Evolutionary conservation across 92 coral and sea anemone species (phyloP), one percentile per base, ranked within the genome.

Genomic region (Phenganax marumi): DNA sequence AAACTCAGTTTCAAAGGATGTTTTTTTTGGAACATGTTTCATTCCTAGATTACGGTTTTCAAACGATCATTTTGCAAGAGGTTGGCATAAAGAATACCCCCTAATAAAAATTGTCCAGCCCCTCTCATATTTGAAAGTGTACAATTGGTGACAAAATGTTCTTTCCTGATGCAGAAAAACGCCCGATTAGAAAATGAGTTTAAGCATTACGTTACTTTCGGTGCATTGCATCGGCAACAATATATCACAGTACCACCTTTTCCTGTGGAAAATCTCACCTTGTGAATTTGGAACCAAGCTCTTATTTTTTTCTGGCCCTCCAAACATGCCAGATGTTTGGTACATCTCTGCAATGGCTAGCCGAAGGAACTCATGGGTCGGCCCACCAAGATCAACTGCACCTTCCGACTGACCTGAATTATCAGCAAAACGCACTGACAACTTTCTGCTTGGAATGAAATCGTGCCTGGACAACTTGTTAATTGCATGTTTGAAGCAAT

Each of bases 331-430:
- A 54, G 60, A 54, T n/a, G n/a, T 54, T 10, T 54, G 11, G n/a
- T 10, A 54, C 60, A 54, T 54, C 60, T 54, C 60, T 10, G 60
- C 60, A 54, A 54, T 54, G 60, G 60, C 60, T n/a, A 54, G 60
- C n/a, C 60, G 60, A n/a, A 54, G 60, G n/a, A 54, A 54, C n/a
- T 54, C 60, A 10, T n/a, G 60, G n/a, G 60, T 54, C n/a, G 60
- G 60, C 10, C 60, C 60, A 54, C 60, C 60, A 54, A 10, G 60
- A n/a, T 54, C 60, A 10, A 54, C 11, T 54, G 60, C 60, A 54
- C 60, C n/a, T 54, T 54, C 60, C 10, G 60, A 54, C 10, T 54
- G 60, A 54, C 60, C 60, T 10, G 10, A n/a, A 54, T 54, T n/a
- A n/a, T 54, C 60, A 10, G 60, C 60, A 54, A 54, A 54, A 10